Evolutionary conservation across 2,888 invertebrate genomes (phyloP).

Genomic region (Pseudeuparius sepicola): DNA sequence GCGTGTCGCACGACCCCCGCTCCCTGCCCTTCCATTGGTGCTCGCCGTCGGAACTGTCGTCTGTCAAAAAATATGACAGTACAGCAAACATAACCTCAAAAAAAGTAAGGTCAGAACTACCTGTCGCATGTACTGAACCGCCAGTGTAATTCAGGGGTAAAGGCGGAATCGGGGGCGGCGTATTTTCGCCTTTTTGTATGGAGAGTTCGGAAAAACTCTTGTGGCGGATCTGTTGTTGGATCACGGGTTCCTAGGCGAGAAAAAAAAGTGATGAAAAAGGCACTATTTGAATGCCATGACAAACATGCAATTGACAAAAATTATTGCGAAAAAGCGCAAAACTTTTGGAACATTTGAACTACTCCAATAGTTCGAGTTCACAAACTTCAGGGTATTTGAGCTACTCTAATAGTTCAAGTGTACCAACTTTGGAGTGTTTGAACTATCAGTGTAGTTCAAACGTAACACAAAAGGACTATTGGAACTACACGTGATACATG

Average conservation of each 20-base stretch:
- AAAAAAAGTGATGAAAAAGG: no score
- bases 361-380: no score
- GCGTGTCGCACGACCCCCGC: constrained; percentile 36
- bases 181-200: constrained; percentile 39
- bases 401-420: no score
- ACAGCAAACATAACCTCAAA: neutral
- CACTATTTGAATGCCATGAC: no score
- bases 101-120: constrained; percentile 1
- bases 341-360: no score
- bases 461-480: no score
- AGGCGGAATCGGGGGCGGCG: constrained; percentile 58
- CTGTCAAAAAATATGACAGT: constrained; percentile 33
- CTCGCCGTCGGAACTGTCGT: constrained; percentile 46
- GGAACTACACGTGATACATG: no score
- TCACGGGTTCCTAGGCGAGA: constrained; percentile 27
- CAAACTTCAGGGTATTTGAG: no score
- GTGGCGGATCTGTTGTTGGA: constrained; percentile 30
- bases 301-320: no score
- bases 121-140: neutral
- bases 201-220: constrained; percentile 33
- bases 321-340: no score
- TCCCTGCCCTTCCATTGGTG: constrained; percentile 30
- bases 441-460: no score
- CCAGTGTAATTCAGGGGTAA: constrained; percentile 48
- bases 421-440: no score